Evolutionary conservation across 2,113 vertebrate species (phyloP), one percentile per base, ranked within the genome.

Genomic region (Cottus gobio): DNA sequence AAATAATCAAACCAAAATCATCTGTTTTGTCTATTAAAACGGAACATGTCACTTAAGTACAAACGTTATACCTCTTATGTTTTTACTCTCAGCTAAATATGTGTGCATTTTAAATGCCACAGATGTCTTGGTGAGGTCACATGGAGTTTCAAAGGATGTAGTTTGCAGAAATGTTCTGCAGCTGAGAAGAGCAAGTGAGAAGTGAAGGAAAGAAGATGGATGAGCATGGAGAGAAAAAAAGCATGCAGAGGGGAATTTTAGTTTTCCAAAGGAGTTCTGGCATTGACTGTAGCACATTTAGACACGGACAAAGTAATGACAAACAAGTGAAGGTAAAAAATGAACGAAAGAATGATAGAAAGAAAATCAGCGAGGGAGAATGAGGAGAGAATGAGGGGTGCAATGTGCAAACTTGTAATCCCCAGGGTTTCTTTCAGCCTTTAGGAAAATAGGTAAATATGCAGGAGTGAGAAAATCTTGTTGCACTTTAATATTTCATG

Each of bases 401-500:
- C n/a, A 46, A 5, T 26, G 34, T n/a, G n/a, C n/a, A n/a, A n/a
- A n/a, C n/a, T 56, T 71, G 26, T 54, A 34, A 37, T 68, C 18
- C 34, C 9, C 18, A 36, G 28, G 46, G 50, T 71, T 72, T 67
- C 54, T 76, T 64, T 80, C 61, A 76, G 24, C 80, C 65, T n/a
- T 44, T 6, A 64, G 31, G 30, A 58, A 54, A 65, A 75, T 31
- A 71, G 34, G 60, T 56, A 69, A 83, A 76, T 44, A 62, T 76
- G 65, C 48, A 77, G 28, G 30, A 71, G 56, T 74, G 75, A 82
- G 82, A 61, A 87, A 89, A 83, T 83, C 34, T 9, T 48, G 67
- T 70, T 63, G 64, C 71, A 75, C 75, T 68, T 84, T 73, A 80
- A 88, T 87, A 84, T 87, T 87, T 89, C 30, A 84, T 66, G 7